Percentiles rank a stretch among this genome's conserved stretches.
Evolutionary conservation across 2,113 vertebrate species (phyloP).

Genomic region (Serilophus lunatus): DNA sequence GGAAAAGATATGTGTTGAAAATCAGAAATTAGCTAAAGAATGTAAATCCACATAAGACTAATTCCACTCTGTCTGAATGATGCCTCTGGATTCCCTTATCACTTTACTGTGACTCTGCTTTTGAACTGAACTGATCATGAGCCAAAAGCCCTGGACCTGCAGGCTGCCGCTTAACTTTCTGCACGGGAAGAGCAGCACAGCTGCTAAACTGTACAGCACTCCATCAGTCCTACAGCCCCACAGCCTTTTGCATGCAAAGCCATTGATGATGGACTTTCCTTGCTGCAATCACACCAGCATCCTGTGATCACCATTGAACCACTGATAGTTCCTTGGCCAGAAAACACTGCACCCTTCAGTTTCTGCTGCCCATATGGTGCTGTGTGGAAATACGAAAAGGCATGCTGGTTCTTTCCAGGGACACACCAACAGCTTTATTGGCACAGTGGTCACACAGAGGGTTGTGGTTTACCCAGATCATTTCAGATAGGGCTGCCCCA

Average conservation of each 20-base stretch:
- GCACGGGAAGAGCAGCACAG: background rate
- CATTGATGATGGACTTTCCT: background rate
- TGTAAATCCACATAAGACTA: constrained; percentile 30
- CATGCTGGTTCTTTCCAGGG: rapidly evolving
- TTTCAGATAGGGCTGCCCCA: background rate
- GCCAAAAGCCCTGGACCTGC: background rate
- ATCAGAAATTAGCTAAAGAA: constrained; percentile 1
- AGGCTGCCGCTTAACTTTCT: background rate
- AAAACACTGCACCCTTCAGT: background rate
- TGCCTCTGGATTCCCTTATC: background rate
- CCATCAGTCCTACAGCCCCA: background rate
- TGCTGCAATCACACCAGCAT: background rate
- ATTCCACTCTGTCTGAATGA: background rate
- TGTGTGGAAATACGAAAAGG: background rate
- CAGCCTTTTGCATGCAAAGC: background rate
- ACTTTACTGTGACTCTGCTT: background rate
- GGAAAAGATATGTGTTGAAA: background rate
- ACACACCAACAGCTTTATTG: background rate
- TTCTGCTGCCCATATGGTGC: background rate
- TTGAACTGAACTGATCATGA: background rate
- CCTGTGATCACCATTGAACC: rapidly evolving
- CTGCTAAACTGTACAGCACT: background rate
- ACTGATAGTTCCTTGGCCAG: background rate
- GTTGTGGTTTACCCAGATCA: background rate
- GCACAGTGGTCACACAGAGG: background rate